A percentile compares a stretch with the other conserved stretches of the same genome.
Conservation (phyloP, 2,888 invertebrate genomes). For the Orthosia gracilis region DNA sequence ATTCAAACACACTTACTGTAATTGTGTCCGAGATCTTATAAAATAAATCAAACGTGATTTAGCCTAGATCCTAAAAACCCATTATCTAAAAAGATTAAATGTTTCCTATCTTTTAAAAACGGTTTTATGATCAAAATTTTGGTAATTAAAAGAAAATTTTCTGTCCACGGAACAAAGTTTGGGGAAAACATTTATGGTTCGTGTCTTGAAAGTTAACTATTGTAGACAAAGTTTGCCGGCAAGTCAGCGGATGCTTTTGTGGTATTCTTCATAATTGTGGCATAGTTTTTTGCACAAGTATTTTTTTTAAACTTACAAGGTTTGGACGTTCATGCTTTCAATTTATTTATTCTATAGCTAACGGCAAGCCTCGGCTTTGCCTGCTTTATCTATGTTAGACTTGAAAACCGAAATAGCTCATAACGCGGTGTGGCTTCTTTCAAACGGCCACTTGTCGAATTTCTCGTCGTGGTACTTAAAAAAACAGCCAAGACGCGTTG, state of each 20-base stretch:
- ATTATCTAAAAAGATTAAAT: constrained; percentile 32
- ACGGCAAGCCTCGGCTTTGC: not conserved
- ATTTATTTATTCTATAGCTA: not conserved
- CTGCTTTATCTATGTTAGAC: no score
- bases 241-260: not conserved
- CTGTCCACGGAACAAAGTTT: constrained; percentile 24
- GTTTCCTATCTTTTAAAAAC: constrained; percentile 16
- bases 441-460: no score
- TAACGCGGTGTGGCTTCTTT: no score
- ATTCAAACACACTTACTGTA: constrained; percentile 48
- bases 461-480: no score
- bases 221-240: constrained; percentile 8
- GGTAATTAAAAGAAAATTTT: constrained; percentile 28
- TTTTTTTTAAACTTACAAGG: not conserved
- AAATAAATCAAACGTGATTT: constrained; percentile 25
- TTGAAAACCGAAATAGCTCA: no score
- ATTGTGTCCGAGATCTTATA: constrained; percentile 42
- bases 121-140: constrained; percentile 44
- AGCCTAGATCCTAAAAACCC: constrained; percentile 2
- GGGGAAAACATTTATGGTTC: constrained; percentile 23
- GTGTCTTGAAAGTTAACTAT: constrained; percentile 28
- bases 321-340: not conserved
- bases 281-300: not conserved
- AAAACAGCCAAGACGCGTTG: no score
- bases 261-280: not conserved